These are phyloP conservation scores for Brotula barbata DNA, from an alignment of 2,797 vertebrate genomes.

Conservation along the genomic window DNA sequence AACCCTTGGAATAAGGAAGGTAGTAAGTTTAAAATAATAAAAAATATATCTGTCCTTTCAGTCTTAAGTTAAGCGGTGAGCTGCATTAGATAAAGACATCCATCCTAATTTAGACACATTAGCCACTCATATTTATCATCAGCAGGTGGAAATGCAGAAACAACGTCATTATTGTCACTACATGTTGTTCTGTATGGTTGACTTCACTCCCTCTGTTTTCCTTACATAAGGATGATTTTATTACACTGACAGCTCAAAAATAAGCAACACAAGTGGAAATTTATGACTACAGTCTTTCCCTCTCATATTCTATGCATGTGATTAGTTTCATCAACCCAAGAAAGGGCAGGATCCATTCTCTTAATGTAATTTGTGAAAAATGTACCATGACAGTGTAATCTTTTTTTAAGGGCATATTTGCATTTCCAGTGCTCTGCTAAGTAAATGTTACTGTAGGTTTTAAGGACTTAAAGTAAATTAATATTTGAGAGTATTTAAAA, in stretches of 20 bases:
- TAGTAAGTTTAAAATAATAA: too few species aligned
- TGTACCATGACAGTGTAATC: constrained; percentile 80
- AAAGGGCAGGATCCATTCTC: constrained; percentile 72
- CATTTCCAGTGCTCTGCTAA: constrained; percentile 75
- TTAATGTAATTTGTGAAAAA: constrained; percentile 81
- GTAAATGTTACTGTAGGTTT: constrained; percentile 76
- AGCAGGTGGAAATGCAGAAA: too few species aligned
- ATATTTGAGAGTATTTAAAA: constrained; percentile 83
- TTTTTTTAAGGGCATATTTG: constrained; percentile 80
- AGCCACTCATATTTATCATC: too few species aligned
- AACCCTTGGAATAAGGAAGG: too few species aligned
- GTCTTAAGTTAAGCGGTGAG: too few species aligned
- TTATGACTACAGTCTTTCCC: constrained; percentile 17
- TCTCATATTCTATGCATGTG: constrained; percentile 52
- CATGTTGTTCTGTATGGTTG: not conserved
- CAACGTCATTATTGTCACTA: not conserved
- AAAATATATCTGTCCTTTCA: too few species aligned
- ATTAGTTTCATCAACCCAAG: constrained; percentile 68
- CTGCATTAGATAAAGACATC: too few species aligned
- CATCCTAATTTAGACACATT: too few species aligned
- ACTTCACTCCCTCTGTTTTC: not conserved
- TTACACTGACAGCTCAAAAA: constrained; percentile 28
- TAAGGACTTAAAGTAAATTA: constrained; percentile 80
- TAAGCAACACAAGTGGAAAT: constrained; percentile 20
- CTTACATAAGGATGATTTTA: not conserved